Evolutionary conservation across 2,888 invertebrate species (phyloP).

Genomic region (Ectropis crepuscularia): DNA sequence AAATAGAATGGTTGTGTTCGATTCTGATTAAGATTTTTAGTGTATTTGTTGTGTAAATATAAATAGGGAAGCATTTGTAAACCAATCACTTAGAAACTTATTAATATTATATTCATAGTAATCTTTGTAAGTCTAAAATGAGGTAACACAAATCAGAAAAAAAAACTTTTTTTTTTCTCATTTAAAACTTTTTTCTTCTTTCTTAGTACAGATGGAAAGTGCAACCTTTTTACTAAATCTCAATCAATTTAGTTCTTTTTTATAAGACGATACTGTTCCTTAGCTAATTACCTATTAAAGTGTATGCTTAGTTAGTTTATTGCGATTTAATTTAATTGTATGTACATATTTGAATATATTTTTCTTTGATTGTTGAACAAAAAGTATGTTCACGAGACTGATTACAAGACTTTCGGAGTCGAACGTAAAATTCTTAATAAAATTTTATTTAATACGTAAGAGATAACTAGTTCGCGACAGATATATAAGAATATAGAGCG

Average conservation of each 20-base stretch:
- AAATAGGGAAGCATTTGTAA: slow-evolving; percentile 52
- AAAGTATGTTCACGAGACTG: slow-evolving; percentile 65
- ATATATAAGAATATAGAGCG: slow-evolving; percentile 30
- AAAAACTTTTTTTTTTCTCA: slow-evolving; percentile 26
- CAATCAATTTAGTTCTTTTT: slow-evolving; percentile 34
- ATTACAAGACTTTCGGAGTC: slow-evolving; percentile 55
- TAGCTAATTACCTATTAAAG: slow-evolving; percentile 17
- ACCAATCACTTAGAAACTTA: slow-evolving; percentile 58
- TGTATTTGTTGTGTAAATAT: slow-evolving; percentile 46
- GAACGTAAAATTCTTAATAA: slow-evolving; percentile 46
- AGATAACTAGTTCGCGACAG: slow-evolving; percentile 40
- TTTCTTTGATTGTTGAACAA: slow-evolving; percentile 55
- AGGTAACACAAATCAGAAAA: slow-evolving; percentile 41
- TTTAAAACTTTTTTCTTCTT: slow-evolving; percentile 20
- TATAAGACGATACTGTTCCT: slow-evolving; percentile 25
- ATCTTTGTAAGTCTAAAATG: slow-evolving; percentile 41
- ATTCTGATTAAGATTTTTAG: slow-evolving; percentile 40
- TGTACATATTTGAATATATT: slow-evolving; percentile 52
- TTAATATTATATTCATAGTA: slow-evolving; percentile 33
- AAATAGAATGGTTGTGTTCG: slow-evolving; percentile 47
- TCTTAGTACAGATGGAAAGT: neutral
- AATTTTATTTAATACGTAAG: slow-evolving; percentile 37
- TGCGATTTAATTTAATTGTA: slow-evolving; percentile 43
- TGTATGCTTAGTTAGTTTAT: slow-evolving; percentile 25
- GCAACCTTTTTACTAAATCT: slow-evolving; percentile 30